Conservation (phyloP, 2,888 invertebrate genomes). For the Perizoma affinitatum region DNA sequence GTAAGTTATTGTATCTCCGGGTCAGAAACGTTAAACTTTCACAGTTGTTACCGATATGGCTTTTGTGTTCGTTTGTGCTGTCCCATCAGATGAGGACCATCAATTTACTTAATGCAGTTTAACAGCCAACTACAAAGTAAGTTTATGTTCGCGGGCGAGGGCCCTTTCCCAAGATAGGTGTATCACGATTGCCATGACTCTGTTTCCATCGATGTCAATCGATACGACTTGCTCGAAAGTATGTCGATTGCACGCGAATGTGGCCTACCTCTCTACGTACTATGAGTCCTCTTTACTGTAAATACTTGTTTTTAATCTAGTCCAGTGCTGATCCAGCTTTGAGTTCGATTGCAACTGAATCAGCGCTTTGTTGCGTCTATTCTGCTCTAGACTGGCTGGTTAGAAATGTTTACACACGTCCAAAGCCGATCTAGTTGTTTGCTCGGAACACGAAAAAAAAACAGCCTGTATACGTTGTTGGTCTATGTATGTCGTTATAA, state of each 20-base stretch:
- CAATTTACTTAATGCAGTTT: constrained; percentile 46
- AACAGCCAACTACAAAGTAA: constrained; percentile 24
- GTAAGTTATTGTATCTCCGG: constrained; percentile 65
- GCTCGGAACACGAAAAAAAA: too few species aligned
- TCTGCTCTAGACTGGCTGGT: too few species aligned
- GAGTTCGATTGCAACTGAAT: too few species aligned
- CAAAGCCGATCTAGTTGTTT: too few species aligned
- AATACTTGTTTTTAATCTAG: background rate
- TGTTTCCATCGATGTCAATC: constrained; percentile 60
- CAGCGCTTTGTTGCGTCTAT: too few species aligned
- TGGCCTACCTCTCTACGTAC: constrained; percentile 13
- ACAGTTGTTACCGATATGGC: constrained; percentile 60
- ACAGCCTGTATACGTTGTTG: too few species aligned
- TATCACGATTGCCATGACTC: constrained; percentile 47
- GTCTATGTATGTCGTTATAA: too few species aligned
- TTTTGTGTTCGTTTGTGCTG: constrained; percentile 53
- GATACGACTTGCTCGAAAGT: constrained; percentile 55
- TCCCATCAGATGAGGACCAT: constrained; percentile 53
- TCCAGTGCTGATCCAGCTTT: too few species aligned
- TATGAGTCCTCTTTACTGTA: background rate
- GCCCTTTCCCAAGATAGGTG: constrained; percentile 42
- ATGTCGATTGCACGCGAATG: constrained; percentile 48
- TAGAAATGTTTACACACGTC: too few species aligned
- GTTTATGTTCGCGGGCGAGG: constrained; percentile 26
- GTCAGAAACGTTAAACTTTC: constrained; percentile 63